Conservation (phyloP, 2,113 vertebrate species). For the Poeciliopsis retropinna region DNA sequence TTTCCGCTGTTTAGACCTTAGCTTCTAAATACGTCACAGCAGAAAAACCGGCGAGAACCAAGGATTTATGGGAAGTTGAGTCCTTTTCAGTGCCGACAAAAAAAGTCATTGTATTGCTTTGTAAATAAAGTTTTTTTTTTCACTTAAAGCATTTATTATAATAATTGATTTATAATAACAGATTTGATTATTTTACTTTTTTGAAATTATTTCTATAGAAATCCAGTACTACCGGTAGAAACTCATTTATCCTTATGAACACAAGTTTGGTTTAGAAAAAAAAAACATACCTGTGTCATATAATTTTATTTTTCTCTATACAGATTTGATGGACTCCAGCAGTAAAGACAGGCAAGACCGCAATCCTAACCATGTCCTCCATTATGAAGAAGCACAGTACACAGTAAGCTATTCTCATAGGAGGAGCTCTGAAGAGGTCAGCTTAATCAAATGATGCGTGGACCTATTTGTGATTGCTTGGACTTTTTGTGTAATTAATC, state of each 20-base stretch:
- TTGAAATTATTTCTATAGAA: no score
- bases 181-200: no score
- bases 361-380: conserved; percentile 64
- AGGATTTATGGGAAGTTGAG: conserved; percentile 63
- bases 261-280: no score
- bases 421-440: conserved; percentile 72
- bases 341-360: conserved; percentile 79
- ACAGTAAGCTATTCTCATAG: conserved; percentile 79
- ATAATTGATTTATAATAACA: no score
- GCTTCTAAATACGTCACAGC: conserved; percentile 48
- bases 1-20: background rate
- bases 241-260: no score
- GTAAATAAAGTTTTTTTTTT: no score
- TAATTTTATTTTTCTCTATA: background rate
- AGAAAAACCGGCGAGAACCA: conserved; percentile 8
- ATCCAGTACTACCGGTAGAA: no score
- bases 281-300: no score
- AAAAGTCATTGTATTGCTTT: no score
- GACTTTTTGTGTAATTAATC: background rate
- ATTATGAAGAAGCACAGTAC: conserved; percentile 78
- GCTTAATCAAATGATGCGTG: conserved; percentile 23
- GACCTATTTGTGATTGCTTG: background rate
- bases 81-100: conserved; percentile 9
- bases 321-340: conserved; percentile 88
- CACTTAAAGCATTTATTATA: no score